Base-by-base conservation (phyloP, 2,113 vertebrate genomes). In the Sterrhoptilus dennistouni region DNA sequence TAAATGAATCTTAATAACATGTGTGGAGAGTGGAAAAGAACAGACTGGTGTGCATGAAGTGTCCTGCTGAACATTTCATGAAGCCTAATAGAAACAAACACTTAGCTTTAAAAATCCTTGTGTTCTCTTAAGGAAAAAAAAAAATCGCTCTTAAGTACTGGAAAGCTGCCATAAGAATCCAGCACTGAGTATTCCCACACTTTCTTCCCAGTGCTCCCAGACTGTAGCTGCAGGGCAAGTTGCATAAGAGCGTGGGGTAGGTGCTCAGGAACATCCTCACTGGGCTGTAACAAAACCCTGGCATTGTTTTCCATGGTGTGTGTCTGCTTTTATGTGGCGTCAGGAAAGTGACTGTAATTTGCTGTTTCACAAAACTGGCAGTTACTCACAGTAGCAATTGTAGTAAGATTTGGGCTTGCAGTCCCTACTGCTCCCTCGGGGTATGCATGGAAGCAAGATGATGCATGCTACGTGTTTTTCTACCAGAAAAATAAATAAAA, bases 301-400 rank as follows among this genome's bases (percentile, higher is more conserved):
- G 92, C 92, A 72, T 91, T 95, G 77, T 89, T 95, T 71, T 92
- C 72, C 82, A 45, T 12, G 63, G 56, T 53, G 50, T 84, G 38
- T 14, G 6, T 69, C 60, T 79, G 86, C 92, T 96, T 95, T 95
- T 87, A 94, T 96, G 93, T 92, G 94, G 93, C 8, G 8, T 92
- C 77, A 87, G 76, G 90, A 91, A 82, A 94, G 95, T 85, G 94
- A 74, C 89, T 96, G 2, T 89, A 95, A 96, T 96, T 95, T 96
- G 86, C 83, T 77, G 40, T 93, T 96, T 82, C 77, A 74, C 86
- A 74, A 72, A 95, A 61, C 77, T 87, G 86, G 92, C 90, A 87
- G 65, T 72, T 95, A 61, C 40, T 95, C 11, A 9, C 91, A 54
- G 83, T 53, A 84, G 91, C 89, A 83, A 75, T 31, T 87, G 86